Base-by-base conservation (phyloP, 2,888 invertebrate genomes). In the Meteorus cinctellus region DNA sequence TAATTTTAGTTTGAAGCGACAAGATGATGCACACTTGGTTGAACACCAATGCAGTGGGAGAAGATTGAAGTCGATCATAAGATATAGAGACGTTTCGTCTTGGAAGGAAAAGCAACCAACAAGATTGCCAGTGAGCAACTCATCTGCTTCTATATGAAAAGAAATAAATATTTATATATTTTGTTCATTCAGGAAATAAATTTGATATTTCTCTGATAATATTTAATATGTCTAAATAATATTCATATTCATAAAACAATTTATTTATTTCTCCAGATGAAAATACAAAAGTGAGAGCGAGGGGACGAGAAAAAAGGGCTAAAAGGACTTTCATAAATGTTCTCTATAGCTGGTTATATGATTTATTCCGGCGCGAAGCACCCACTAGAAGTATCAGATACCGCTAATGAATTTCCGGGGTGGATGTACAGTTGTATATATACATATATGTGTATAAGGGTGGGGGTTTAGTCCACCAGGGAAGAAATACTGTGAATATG, bases 341-440 rank as follows among this genome's bases (percentile, higher is more conserved):
- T 75, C 12, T 68, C 59, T 77, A 24, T 31, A 45, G 55, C 72
- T 78, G 78, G 77, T 65, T 62, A 51, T 80, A 83, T 87, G 87
- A 88, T 88, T 88, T 87, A 88, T 87, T 84, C 82, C 81, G 81
- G 84, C 84, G 87, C 84, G 86, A 87, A 86, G 82, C 87, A 87
- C 80, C 87, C 85, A 87, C 86, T 85, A 87, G 87, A 87, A 88
- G 87, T 87, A 88, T 87, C 88, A 84, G 88, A 88, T 87, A 88
- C 84, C 86, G 84, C 85, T 88, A 88, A 88, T 88, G 88, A 88
- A 87, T 84, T 81, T 78, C 78, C 79, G 79, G 76, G 55, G 55
- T 55, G 55, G 19, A 8, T 55, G 10, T 10, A 55, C 55, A 19
- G n/a, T 4, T 48, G 24, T 55, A 55, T 19, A 24, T 55, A 19